phyloP scores from a whole-genome alignment of 2,888 invertebrate species.

The Mylabris sibirica region DNA sequence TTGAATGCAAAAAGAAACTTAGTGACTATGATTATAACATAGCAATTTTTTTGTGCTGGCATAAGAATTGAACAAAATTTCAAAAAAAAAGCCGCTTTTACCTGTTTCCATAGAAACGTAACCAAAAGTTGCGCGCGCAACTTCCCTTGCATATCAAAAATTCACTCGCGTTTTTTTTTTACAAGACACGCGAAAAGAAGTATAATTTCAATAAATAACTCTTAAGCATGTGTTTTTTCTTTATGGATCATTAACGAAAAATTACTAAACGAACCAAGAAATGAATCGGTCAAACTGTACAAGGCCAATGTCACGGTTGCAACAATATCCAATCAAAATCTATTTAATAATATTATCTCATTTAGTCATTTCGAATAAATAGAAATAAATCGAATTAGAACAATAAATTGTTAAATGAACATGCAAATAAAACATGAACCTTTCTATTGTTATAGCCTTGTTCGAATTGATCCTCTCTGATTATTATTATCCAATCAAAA shows the following conservation, averaged over 20 bases:
- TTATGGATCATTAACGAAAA: not conserved
- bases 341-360: not conserved
- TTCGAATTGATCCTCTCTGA: not conserved
- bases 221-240: not conserved
- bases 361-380: not conserved
- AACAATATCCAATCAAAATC: not conserved
- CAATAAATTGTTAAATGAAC: not conserved
- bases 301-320: not conserved
- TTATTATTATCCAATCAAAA: conserved; percentile 4
- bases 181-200: too few relatives aligned
- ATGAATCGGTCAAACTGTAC: not conserved
- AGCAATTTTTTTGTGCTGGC: too few relatives aligned
- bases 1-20: too few relatives aligned
- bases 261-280: not conserved
- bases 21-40: too few relatives aligned
- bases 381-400: not conserved
- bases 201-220: too few relatives aligned
- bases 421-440: not conserved
- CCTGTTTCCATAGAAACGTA: too few relatives aligned
- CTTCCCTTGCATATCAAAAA: too few relatives aligned
- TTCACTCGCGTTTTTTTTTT: too few relatives aligned
- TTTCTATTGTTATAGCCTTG: not conserved
- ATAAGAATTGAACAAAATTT: too few relatives aligned
- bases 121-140: too few relatives aligned
- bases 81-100: too few relatives aligned